Percentiles rank a stretch among this genome's conserved stretches.
Conservation (phyloP, 2,888 invertebrate genomes). For the Nematopogon swammerdamellus region DNA sequence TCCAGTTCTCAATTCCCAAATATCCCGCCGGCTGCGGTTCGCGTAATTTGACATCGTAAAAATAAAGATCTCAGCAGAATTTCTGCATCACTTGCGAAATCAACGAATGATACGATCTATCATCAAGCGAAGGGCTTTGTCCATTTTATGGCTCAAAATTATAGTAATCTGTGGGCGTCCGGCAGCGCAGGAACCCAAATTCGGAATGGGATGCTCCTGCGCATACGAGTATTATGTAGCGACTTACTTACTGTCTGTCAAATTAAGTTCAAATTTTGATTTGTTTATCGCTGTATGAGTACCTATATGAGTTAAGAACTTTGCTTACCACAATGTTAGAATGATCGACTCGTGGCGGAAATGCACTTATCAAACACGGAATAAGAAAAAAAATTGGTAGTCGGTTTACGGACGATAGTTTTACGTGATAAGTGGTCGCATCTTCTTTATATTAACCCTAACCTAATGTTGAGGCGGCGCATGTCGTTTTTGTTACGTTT, state of each 20-base stretch:
- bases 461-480: too few species aligned
- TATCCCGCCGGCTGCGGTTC: too few species aligned
- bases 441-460: too few species aligned
- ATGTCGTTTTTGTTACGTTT: too few species aligned
- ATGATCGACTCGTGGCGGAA: too few species aligned
- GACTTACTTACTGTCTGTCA: not conserved
- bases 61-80: not conserved
- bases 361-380: too few species aligned
- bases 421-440: too few species aligned
- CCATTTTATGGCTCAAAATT: slow-evolving; percentile 30
- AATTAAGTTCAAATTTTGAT: not conserved
- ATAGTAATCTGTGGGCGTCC: slow-evolving; percentile 16
- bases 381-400: too few species aligned
- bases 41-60: not conserved
- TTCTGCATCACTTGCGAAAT: not conserved
- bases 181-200: not conserved
- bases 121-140: slow-evolving; percentile 21
- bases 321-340: too few species aligned
- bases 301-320: too few species aligned
- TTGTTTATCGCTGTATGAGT: not conserved
- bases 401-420: too few species aligned
- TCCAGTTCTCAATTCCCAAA: too few species aligned
- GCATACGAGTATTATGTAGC: not conserved
- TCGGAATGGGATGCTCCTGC: not conserved
- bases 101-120: slow-evolving; percentile 20